Base-by-base conservation (phyloP, 2,888 invertebrate species). In the Eubasilissa splendida region DNA sequence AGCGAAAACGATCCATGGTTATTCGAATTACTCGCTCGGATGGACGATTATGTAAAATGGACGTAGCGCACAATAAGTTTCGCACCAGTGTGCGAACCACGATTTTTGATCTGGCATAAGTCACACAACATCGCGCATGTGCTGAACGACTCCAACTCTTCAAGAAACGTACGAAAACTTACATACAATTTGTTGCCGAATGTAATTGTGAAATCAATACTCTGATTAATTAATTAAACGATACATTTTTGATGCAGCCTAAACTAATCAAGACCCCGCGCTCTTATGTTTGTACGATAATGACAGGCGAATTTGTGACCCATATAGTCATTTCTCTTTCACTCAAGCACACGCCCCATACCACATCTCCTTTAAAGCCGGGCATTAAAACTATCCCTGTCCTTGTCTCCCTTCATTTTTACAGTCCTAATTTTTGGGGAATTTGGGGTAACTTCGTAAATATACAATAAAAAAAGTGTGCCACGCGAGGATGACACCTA, bases 401-500 rank as follows among this genome's bases (percentile, higher is more conserved):
- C 83, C 79, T 79, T 76, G 70, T 84, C 82, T 70, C 79, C 83
- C 59, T 83, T 86, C 87, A 88, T 90, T 89, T 90, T 90, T 90
- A 90, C 90, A 90, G 90, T 91, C 90, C 91, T 91, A 90, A 90
- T 91, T 91, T 91, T 91, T 90, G 88, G 90, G 89, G 90, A 91
- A 90, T 90, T 90, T 90, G 90, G 90, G 90, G 89, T 90, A 91
- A 90, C 90, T 91, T 91, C 90, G 90, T 90, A 91, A 90, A 91
- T 91, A 90, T 90, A 79, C 79, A 70, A 82, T 81, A 80, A 82
- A 76, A 54, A 79, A 58, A 33, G 42, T 42, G n/a, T 60, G 58
- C 58, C 77, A 50, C 22, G 11, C 63, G 65, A 80, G 56, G n/a
- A 71, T 68, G 59, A 60, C 10, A 33, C 68, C 22, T 82, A 74